Conservation (phyloP, 2,888 invertebrate genomes). For the Aelia acuminata region DNA sequence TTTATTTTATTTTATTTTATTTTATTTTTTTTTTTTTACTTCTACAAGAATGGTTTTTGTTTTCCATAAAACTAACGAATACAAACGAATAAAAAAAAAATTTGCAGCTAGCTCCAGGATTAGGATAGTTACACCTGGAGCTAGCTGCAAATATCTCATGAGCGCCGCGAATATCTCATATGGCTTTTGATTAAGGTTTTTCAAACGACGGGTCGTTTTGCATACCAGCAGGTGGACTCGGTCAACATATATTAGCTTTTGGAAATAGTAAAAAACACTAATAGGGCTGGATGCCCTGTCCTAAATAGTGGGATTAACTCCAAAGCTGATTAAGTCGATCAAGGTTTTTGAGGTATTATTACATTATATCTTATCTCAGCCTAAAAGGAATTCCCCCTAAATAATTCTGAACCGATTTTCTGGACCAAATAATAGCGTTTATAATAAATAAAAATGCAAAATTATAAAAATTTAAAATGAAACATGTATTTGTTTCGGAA, state of each 20-base stretch:
- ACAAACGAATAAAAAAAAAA: too few species aligned
- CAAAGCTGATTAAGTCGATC: constrained; percentile 42
- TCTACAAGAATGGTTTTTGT: too few species aligned
- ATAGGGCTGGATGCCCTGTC: constrained; percentile 31
- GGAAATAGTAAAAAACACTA: constrained; percentile 34
- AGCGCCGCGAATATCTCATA: too few species aligned
- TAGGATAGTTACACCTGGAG: too few species aligned
- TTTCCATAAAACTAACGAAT: too few species aligned
- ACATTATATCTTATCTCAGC: constrained; percentile 2
- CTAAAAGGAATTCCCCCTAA: constrained; percentile 9
- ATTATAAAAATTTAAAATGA: background rate
- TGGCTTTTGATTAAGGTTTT: background rate
- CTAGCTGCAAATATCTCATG: too few species aligned
- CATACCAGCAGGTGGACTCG: constrained; percentile 15
- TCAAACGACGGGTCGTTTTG: background rate
- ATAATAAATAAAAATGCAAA: background rate
- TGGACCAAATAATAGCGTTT: background rate
- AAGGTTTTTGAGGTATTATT: constrained; percentile 17
- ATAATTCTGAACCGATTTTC: background rate
- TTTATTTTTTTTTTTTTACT: too few species aligned
- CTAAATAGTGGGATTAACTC: constrained; percentile 38
- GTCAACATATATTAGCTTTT: constrained; percentile 26
- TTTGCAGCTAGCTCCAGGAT: too few species aligned
- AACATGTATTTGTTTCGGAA: too few species aligned
- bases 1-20: too few species aligned